Evolutionary conservation across 2,797 vertebrate species (phyloP).

Genomic region (Clarias pachynema): DNA sequence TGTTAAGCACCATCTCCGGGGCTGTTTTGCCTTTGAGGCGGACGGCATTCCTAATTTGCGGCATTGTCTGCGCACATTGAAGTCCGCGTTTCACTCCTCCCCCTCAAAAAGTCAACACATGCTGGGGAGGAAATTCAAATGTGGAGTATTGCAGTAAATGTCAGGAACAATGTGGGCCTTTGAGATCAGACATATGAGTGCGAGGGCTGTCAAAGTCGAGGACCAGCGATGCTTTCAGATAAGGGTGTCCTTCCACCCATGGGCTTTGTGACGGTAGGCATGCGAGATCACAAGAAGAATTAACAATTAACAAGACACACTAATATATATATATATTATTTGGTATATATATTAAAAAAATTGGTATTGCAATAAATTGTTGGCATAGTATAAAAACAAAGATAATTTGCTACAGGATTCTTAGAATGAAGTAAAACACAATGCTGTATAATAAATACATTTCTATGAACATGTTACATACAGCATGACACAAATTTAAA

Average conservation of each 20-base stretch:
- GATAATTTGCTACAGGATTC: background rate
- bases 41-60: slow-evolving; percentile 43
- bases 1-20: slow-evolving; percentile 41
- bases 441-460: background rate
- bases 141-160: slow-evolving; percentile 57
- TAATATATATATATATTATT: no score
- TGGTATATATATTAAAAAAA: no score
- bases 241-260: slow-evolving; percentile 39
- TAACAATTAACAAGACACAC: background rate
- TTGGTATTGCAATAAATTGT: background rate
- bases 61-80: slow-evolving; percentile 43
- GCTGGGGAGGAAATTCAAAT: slow-evolving; percentile 61
- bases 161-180: slow-evolving; percentile 58
- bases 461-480: background rate
- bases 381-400: background rate
- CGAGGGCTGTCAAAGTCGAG: slow-evolving; percentile 44
- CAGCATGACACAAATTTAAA: background rate
- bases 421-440: background rate
- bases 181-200: slow-evolving; percentile 49
- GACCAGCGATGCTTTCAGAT: slow-evolving; percentile 43
- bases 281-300: background rate
- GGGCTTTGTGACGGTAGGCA: background rate
- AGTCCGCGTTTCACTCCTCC: slow-evolving; percentile 33
- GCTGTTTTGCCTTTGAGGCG: slow-evolving; percentile 43
- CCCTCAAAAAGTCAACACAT: slow-evolving; percentile 56